Percentiles rank a stretch among this genome's conserved stretches.
These are phyloP conservation scores for Lipotes vexillifer DNA, from an alignment of 2,113 vertebrate species.

Conservation along the genomic window DNA sequence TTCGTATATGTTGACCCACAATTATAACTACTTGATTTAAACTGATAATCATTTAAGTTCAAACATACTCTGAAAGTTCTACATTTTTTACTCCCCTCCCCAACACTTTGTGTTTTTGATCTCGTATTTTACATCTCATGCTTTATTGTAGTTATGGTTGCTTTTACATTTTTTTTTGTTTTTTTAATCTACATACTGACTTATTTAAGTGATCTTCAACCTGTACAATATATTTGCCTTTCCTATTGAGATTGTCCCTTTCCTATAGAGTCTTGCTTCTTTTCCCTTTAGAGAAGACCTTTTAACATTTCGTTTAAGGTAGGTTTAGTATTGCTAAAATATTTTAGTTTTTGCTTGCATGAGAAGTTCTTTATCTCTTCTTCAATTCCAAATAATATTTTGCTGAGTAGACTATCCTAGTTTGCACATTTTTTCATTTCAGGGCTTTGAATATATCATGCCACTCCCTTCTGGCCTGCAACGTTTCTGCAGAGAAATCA, in stretches of 20 bases:
- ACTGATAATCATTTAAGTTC: neutral
- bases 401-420: neutral
- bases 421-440: neutral
- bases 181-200: neutral
- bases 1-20: neutral
- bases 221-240: neutral
- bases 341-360: neutral
- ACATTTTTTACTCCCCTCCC: neutral
- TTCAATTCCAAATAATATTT: neutral
- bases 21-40: neutral
- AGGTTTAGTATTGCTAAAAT: neutral
- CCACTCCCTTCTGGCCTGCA: neutral
- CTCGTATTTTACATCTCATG: neutral
- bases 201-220: neutral
- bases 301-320: neutral
- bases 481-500: neutral
- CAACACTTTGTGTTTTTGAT: neutral
- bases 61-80: neutral
- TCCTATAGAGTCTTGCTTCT: neutral
- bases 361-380: neutral
- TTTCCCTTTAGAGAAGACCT: neutral
- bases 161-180: neutral
- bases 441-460: neutral
- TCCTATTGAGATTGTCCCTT: neutral
- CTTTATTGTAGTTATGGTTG: neutral